Evolutionary conservation across 2,797 vertebrate species (phyloP).

Genomic region (Acanthopagrus latus): DNA sequence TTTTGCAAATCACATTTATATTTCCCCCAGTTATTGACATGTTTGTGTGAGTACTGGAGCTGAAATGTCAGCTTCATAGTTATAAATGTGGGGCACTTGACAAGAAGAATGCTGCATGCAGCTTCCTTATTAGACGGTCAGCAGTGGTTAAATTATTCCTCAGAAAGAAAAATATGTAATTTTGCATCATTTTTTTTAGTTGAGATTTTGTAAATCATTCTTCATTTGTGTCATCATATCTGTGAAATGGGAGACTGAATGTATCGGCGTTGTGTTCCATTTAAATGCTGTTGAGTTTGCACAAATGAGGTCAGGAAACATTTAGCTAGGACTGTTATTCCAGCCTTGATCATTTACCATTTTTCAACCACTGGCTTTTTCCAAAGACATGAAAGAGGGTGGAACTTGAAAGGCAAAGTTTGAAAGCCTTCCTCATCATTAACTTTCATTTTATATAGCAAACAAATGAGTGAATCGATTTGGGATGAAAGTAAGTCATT

Average conservation of each 20-base stretch:
- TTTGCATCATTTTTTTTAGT: background rate
- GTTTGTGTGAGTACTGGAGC: background rate
- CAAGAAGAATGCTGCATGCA: background rate
- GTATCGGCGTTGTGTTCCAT: background rate
- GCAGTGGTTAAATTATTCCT: background rate
- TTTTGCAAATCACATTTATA: conserved; percentile 4
- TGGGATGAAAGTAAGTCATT: conserved; percentile 71
- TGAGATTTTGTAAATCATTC: background rate
- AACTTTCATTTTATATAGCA: conserved; percentile 66
- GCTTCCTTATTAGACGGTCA: background rate
- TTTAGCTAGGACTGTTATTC: conserved; percentile 40
- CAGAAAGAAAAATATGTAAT: conserved; percentile 1
- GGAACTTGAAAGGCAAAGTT: conserved; percentile 67
- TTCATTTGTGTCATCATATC: conserved; percentile 13
- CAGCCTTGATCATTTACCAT: conserved; percentile 54
- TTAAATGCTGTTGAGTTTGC: conserved; percentile 41
- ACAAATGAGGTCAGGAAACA: conserved; percentile 61
- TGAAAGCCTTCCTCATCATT: conserved; percentile 65
- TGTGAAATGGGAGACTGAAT: conserved; percentile 12
- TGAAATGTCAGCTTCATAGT: conserved; percentile 15
- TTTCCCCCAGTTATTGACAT: conserved; percentile 4
- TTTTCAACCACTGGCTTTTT: conserved; percentile 54
- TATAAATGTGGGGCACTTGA: conserved; percentile 7
- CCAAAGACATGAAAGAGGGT: conserved; percentile 66
- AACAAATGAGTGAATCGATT: conserved; percentile 73